Percentiles rank a stretch among this genome's conserved stretches.
Conservation (phyloP, 2,888 invertebrate species). For the Drosophila basisetae region DNA sequence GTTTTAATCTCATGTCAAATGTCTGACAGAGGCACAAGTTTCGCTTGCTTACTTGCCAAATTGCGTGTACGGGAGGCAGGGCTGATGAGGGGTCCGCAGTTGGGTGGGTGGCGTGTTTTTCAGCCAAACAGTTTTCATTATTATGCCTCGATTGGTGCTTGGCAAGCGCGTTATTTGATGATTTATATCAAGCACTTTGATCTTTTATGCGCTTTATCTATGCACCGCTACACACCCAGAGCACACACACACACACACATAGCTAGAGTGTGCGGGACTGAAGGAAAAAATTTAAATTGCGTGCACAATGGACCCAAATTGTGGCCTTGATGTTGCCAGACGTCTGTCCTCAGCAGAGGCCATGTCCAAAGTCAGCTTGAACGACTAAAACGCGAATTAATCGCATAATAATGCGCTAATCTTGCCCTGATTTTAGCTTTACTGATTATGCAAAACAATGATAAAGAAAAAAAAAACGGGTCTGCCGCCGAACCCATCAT, state of each 20-base stretch:
- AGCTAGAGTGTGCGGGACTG: neutral
- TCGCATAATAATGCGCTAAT: conserved; percentile 66
- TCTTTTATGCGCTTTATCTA: conserved; percentile 76
- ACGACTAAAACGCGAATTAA: conserved; percentile 47
- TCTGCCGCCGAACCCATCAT: conserved; percentile 28
- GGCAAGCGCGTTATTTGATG: conserved; percentile 72
- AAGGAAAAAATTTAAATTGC: conserved; percentile 35
- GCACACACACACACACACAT: conserved; percentile 6
- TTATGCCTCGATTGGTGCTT: conserved; percentile 74
- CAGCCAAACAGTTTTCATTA: conserved; percentile 69
- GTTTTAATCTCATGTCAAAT: conserved; percentile 73
- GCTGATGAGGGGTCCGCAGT: neutral
- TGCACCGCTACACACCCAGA: conserved; percentile 42
- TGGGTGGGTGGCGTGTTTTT: neutral
- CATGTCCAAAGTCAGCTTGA: conserved; percentile 26
- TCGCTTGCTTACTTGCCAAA: conserved; percentile 49
- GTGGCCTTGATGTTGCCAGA: conserved; percentile 62
- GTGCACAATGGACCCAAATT: conserved; percentile 56
- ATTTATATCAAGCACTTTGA: conserved; percentile 72
- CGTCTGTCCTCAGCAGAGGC: conserved; percentile 46
- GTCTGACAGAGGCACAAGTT: conserved; percentile 57
- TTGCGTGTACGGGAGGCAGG: conserved; percentile 7
- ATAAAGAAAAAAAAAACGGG: conserved; percentile 11
- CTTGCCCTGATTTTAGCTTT: conserved; percentile 63
- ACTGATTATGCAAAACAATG: conserved; percentile 57